Base-by-base conservation (phyloP, 2,888 invertebrate species). In the Apoda limacodes region DNA sequence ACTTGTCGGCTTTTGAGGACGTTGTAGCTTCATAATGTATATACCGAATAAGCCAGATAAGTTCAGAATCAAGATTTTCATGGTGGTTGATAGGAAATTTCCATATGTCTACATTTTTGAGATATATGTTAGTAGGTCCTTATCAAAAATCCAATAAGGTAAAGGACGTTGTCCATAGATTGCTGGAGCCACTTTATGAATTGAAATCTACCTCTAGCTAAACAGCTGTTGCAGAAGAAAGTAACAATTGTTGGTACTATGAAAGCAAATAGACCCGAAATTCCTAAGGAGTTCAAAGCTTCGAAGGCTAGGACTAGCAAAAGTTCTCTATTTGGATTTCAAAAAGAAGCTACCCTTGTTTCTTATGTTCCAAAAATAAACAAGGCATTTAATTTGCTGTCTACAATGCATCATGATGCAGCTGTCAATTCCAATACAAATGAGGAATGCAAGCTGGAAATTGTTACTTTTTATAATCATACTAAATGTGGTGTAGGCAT, bases 401-500 rank as follows among this genome's bases (percentile, higher is more conserved):
- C 39, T 5, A 35, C 42, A 3, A 37, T 42, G 42, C 43, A 43
- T 27, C n/a, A 35, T 22, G 35, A 34, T 17, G 20, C 14, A 9
- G 21, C 27, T 13, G 42, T 43, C 11, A 33, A 37, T 32, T 14
- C 23, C n/a, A 29, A 28, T 13, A 43, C 42, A n/a, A 37, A 32
- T 13, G 39, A 41, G 12, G 22, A 11, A 9, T 22, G 22, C 9
- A 43, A 40, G 24, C 44, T 42, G 6, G 40, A 36, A 30, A 42
- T 46, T 10, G 40, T 43, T 21, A 37, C 42, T 5, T 43, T 40
- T 23, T 47, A 50, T 28, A 48, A 47, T 32, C 13, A 23, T 9
- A 48, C 44, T 2, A 50, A 52, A 39, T 35, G 30, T 28, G 45
- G 46, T 4, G 42, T 43, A 9, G 43, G 47, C 33, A 14, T 45